Base-by-base conservation (phyloP, 2,888 invertebrate genomes). In the Eupithecia dodoneata region DNA sequence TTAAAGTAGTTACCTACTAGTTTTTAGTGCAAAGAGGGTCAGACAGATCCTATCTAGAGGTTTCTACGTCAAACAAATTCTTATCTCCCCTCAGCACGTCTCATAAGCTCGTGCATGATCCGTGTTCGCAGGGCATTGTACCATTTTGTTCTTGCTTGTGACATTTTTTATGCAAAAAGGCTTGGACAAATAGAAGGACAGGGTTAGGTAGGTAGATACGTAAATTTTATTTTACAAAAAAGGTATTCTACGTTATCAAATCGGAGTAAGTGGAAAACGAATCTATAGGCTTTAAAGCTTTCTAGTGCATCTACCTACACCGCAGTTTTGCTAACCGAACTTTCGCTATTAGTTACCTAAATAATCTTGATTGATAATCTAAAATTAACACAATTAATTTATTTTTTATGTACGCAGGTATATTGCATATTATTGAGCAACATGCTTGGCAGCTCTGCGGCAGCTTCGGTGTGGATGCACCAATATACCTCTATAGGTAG, bases 121-220 rank as follows among this genome's bases (percentile, higher is more conserved):
- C 76, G 79, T 75, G 79, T 67, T 74, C 69, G 45, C 65, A 73
- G 79, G 79, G 76, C 79, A 79, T 69, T 76, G 79, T 78, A 78
- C 75, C 70, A 42, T 72, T 55, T 73, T 55, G 41, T 67, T 71
- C 73, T 73, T 59, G 71, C 73, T 73, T 59, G 71, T 74, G 7
- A 52, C 63, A 69, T 66, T 78, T 70, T 7, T 12, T 45, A 44
- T 70, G 45, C 10, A 45, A 49, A 47, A 18, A 3, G 30, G 18
- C 9, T n/a, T 66, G 2, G 41, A 42, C 42, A 66, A 10, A 63
- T 10, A 10, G n/a, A n/a, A 63, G 30, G 12, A 59, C 63, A 30
- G 59, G 18, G n/a, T n/a, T 55, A 5, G 18, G 59, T 59, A 59
- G 55, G 18, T 59, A 59, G n/a, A 55, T 55, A n/a, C 55, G n/a